A percentile compares a stretch with the other conserved stretches of the same genome.
Conservation (phyloP, 2,888 invertebrate genomes). For the Acrobasis suavella region DNA sequence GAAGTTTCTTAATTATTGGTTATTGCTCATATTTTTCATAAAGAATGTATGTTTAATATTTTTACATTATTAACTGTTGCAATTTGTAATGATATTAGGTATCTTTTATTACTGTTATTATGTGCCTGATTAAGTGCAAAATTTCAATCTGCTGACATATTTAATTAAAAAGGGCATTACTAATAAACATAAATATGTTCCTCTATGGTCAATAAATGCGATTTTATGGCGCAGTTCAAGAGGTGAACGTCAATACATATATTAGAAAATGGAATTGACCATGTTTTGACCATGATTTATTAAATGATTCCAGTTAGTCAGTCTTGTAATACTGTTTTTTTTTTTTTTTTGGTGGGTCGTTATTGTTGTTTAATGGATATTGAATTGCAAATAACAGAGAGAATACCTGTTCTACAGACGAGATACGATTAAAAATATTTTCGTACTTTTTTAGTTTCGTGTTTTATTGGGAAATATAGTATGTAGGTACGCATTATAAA, state of each 20-base stretch:
- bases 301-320: not conserved
- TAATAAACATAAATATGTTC: conserved; percentile 17
- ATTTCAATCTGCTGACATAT: not conserved
- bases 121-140: conserved; percentile 2
- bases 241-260: conserved; percentile 18
- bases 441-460: too few relatives aligned
- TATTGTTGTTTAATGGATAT: conserved; percentile 19
- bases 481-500: too few relatives aligned
- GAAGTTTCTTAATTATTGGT: too few relatives aligned
- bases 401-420: not conserved
- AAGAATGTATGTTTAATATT: too few relatives aligned
- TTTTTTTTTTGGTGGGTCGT: conserved; percentile 1
- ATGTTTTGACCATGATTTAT: conserved; percentile 6
- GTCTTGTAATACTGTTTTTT: not conserved
- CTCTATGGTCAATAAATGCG: conserved; percentile 18
- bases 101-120: not conserved
- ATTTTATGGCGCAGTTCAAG: conserved; percentile 19
- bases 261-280: conserved; percentile 12
- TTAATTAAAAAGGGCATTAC: conserved; percentile 8
- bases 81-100: not conserved
- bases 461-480: too few relatives aligned
- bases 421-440: too few relatives aligned
- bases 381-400: not conserved
- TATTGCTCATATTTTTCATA: too few relatives aligned
- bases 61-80: too few relatives aligned